phyloP scores from a whole-genome alignment of 2,113 vertebrate genomes.

The Megaceryle maxima region DNA sequence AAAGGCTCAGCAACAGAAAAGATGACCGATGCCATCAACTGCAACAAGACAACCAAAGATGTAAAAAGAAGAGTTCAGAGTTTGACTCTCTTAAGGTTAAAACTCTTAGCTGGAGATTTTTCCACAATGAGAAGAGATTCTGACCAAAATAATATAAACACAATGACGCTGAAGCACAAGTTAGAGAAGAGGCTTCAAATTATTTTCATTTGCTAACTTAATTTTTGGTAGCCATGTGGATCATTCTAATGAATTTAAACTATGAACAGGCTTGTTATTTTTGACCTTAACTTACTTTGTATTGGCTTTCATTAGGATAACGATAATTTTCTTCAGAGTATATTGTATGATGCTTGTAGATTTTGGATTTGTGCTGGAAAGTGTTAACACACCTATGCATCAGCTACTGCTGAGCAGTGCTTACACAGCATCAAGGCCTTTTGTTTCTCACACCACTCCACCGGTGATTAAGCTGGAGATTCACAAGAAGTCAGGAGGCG shows the following conservation, averaged over 20 bases:
- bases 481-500: background rate
- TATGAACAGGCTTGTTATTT: background rate
- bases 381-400: background rate
- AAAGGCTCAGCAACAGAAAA: background rate
- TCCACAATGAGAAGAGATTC: background rate
- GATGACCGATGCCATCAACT: background rate
- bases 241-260: background rate
- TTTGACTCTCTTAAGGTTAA: background rate
- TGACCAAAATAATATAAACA: background rate
- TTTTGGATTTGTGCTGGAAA: background rate
- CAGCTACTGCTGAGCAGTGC: background rate
- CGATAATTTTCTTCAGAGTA: background rate
- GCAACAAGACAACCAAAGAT: background rate
- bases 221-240: background rate
- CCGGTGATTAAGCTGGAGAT: fast-evolving
- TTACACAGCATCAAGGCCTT: background rate
- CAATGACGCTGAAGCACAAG: background rate
- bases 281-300: background rate
- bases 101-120: background rate
- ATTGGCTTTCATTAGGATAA: background rate
- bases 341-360: background rate
- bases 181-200: background rate
- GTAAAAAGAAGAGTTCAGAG: background rate
- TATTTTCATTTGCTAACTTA: background rate
- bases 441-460: background rate